phyloP scores from a whole-genome alignment of 2,113 vertebrate genomes.

The Pampusana beccarii region DNA sequence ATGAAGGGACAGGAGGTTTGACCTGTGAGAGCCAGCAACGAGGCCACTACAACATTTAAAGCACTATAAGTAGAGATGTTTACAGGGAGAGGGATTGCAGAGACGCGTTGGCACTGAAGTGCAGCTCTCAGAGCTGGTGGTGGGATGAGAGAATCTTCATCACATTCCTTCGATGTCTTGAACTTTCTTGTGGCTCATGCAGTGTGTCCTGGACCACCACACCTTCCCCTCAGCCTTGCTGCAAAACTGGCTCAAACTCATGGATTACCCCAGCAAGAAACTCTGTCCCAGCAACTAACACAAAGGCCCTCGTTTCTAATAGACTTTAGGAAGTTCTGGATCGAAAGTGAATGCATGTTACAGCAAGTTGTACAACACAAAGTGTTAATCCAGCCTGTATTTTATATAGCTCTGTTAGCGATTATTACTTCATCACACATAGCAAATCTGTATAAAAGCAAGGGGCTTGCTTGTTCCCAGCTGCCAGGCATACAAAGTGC shows the following conservation, averaged over 20 bases:
- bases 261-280: not conserved
- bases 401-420: not conserved
- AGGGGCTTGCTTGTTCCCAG: not conserved
- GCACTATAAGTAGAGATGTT: not conserved
- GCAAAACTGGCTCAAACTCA: rapidly evolving
- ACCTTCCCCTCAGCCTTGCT: not conserved
- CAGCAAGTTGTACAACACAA: not conserved
- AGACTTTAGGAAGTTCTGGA: not conserved
- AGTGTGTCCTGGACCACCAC: not conserved
- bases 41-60: not conserved
- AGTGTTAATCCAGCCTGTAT: not conserved
- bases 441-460: not conserved
- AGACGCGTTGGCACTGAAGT: rapidly evolving
- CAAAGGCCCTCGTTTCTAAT: not conserved
- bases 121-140: not conserved
- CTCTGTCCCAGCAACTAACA: not conserved
- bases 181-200: not conserved
- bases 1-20: not conserved
- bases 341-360: not conserved
- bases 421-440: not conserved
- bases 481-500: not conserved
- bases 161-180: not conserved
- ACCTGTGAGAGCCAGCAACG: not conserved
- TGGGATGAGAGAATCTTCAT: not conserved
- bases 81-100: not conserved